Percentiles rank a stretch among this genome's conserved stretches.
phyloP scores from a whole-genome alignment of 2,888 invertebrate species.

The Heliconius charithonia region DNA sequence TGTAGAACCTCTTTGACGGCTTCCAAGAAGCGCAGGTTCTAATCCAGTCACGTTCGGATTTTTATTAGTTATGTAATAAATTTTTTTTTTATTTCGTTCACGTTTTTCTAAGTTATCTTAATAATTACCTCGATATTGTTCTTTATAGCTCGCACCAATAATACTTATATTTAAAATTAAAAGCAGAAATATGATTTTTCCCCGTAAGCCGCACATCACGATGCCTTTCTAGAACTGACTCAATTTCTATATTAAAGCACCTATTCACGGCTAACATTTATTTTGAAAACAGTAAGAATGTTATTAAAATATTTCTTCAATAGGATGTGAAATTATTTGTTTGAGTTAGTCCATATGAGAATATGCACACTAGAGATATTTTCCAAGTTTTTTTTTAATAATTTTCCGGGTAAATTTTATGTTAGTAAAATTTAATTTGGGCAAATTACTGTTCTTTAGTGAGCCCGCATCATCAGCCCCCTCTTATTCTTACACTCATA shows the following conservation, averaged over 20 bases:
- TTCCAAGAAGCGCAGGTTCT: background rate
- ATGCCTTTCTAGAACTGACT: background rate
- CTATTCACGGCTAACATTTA: constrained; percentile 1
- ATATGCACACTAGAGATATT: background rate
- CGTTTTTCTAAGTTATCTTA: too few relatives aligned
- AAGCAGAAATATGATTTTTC: constrained; percentile 47
- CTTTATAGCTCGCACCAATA: constrained; percentile 47
- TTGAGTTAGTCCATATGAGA: background rate
- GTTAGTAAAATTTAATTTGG: too few relatives aligned
- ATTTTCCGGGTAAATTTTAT: too few relatives aligned
- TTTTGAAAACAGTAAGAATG: constrained; percentile 20
- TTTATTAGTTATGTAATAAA: background rate
- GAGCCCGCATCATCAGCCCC: too few relatives aligned
- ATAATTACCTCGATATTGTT: constrained; percentile 71
- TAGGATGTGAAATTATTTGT: constrained; percentile 14
- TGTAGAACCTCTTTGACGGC: too few relatives aligned
- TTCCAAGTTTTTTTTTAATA: too few relatives aligned
- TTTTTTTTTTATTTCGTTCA: too few relatives aligned
- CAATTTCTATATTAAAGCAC: background rate
- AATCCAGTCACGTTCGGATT: background rate
- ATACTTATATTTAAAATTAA: constrained; percentile 31
- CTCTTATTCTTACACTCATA: too few relatives aligned
- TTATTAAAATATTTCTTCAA: constrained; percentile 23
- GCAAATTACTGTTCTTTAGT: too few relatives aligned
- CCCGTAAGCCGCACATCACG: constrained; percentile 23